A percentile compares a stretch with the other conserved stretches of the same genome.
Evolutionary conservation across 2,888 invertebrate genomes (phyloP).

Genomic region (Cerceris ruficornis): DNA sequence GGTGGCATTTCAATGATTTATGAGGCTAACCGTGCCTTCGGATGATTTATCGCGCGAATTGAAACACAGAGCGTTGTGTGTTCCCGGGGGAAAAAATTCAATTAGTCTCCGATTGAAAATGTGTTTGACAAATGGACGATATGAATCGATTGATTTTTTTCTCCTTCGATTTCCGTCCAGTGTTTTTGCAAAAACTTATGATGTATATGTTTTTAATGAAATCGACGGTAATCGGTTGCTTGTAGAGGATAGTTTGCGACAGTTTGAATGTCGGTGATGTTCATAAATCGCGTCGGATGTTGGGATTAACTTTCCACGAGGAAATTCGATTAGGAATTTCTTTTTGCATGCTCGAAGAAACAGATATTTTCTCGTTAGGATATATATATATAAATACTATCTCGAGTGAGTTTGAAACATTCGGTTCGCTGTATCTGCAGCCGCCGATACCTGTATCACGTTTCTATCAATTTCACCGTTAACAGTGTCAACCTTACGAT

Average conservation of each 20-base stretch:
- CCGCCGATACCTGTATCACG: conserved; percentile 37
- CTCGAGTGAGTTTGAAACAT: conserved; percentile 3
- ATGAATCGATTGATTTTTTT: not conserved
- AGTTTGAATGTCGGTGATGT: not conserved
- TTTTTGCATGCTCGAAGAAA: not conserved
- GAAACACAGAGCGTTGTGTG: not conserved
- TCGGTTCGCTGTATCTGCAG: conserved; percentile 14
- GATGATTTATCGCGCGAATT: conserved; percentile 27
- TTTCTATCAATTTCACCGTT: conserved; percentile 45
- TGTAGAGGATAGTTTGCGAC: not conserved
- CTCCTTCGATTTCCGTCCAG: too few relatives aligned
- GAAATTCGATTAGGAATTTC: conserved; percentile 21
- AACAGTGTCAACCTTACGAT: conserved; percentile 12
- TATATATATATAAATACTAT: conserved; percentile 20
- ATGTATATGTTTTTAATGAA: not conserved
- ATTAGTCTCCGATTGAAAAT: not conserved
- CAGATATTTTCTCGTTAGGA: conserved; percentile 10
- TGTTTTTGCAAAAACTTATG: too few relatives aligned
- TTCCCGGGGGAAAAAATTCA: not conserved
- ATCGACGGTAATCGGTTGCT: not conserved
- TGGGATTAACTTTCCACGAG: conserved; percentile 14
- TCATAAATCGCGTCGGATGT: not conserved
- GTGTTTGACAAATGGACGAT: not conserved
- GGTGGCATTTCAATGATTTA: conserved; percentile 40
- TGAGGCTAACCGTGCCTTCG: conserved; percentile 23